These are phyloP conservation scores for Anser cygnoides DNA, from an alignment of 2,113 vertebrate species.

Conservation along the genomic window DNA sequence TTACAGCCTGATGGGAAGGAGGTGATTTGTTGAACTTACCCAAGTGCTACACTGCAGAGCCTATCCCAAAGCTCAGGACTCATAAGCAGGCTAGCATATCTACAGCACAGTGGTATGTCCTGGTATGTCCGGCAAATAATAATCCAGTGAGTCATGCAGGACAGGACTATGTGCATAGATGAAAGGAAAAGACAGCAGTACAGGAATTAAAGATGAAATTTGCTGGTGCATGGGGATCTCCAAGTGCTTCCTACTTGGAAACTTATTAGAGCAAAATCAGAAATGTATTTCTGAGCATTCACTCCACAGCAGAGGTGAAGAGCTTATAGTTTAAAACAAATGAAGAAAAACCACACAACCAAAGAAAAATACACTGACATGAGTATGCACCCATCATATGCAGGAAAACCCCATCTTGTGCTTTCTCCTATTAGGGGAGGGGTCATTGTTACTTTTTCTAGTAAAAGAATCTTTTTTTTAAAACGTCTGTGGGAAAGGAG, in stretches of 20 bases:
- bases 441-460: slow-evolving; percentile 70
- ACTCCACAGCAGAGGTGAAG: background rate
- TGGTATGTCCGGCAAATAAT: background rate
- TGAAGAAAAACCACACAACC: background rate
- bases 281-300: background rate
- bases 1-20: background rate
- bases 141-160: background rate
- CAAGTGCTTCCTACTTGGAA: background rate
- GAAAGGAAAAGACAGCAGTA: background rate
- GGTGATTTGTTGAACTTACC: background rate
- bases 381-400: background rate
- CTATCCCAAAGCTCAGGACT: background rate
- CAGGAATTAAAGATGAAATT: background rate
- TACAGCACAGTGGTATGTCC: background rate
- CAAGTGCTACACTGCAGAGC: background rate
- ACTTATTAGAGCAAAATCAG: background rate
- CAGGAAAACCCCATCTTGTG: slow-evolving; percentile 42
- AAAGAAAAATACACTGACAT: slow-evolving; percentile 1
- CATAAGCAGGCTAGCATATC: rapidly evolving
- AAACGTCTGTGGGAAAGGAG: slow-evolving; percentile 78
- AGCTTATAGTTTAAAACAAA: background rate
- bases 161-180: background rate
- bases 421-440: slow-evolving; percentile 57
- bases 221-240: background rate
- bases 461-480: slow-evolving; percentile 70